A percentile compares a stretch with the other conserved stretches of the same genome.
Conservation (phyloP, 30 jellyfish, hydroid and myxozoan species). For the Aurelia aurita region DNA sequence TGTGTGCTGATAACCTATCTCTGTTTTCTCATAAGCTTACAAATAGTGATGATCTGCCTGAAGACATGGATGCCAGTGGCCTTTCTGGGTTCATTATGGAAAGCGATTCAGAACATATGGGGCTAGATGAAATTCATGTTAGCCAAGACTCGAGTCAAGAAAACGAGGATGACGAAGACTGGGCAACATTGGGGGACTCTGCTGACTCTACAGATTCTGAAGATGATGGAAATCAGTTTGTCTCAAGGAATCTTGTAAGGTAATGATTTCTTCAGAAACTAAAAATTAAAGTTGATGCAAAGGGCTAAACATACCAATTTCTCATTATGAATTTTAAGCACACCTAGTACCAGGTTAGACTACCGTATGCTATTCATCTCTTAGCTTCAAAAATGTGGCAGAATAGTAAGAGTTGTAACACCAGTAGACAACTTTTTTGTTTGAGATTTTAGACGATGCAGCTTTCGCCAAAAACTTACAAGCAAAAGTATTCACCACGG, state of each 20-base stretch:
- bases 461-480: slow-evolving; percentile 7
- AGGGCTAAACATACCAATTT: neutral
- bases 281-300: neutral
- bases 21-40: slow-evolving; percentile 2
- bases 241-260: slow-evolving; percentile 25
- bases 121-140: slow-evolving; percentile 19
- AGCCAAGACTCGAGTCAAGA: slow-evolving; percentile 17
- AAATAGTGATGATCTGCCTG: slow-evolving; percentile 12
- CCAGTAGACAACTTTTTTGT: neutral
- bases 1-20: neutral
- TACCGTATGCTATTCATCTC: neutral
- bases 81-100: slow-evolving; percentile 12
- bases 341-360: neutral
- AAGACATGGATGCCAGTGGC: slow-evolving; percentile 26
- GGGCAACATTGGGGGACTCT: slow-evolving; percentile 14
- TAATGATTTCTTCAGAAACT: slow-evolving; percentile 1
- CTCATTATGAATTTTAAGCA: neutral
- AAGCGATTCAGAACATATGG: slow-evolving; percentile 1
- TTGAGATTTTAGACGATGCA: neutral
- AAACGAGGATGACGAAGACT: slow-evolving; percentile 23
- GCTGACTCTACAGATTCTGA: slow-evolving; percentile 16
- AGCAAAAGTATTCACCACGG: neutral
- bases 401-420: neutral
- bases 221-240: slow-evolving; percentile 34
- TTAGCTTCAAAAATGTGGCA: neutral